A percentile compares a stretch with the other conserved stretches of the same genome.
These are phyloP conservation scores for Hippoglossus stenolepis DNA, from an alignment of 2,113 vertebrate genomes.

Conservation along the genomic window DNA sequence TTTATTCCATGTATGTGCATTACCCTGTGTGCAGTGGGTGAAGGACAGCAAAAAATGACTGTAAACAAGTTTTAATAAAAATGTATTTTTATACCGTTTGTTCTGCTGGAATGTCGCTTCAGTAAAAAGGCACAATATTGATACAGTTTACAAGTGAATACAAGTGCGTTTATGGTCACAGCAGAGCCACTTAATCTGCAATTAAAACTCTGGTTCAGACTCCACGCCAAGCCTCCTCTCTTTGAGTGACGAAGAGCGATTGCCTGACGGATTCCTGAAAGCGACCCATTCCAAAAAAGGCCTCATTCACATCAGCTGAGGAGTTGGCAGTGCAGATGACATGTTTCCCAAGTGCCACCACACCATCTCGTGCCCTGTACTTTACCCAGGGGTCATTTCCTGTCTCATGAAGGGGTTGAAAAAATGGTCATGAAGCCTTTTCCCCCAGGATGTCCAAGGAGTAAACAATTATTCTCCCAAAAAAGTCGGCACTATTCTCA, in stretches of 20 bases:
- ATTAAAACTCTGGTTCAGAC: slow-evolving; percentile 4
- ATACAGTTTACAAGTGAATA: not conserved
- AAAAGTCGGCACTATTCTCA: slow-evolving; percentile 91
- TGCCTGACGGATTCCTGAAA: slow-evolving; percentile 3
- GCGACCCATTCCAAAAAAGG: slow-evolving; percentile 67
- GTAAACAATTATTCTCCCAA: slow-evolving; percentile 93
- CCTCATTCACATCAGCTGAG: slow-evolving; percentile 44
- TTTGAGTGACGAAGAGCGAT: not conserved
- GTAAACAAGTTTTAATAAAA: slow-evolving; percentile 58
- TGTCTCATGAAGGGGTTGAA: slow-evolving; percentile 58
- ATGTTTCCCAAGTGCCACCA: slow-evolving; percentile 58
- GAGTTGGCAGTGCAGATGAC: slow-evolving; percentile 49
- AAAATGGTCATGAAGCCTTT: slow-evolving; percentile 65
- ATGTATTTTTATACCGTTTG: slow-evolving; percentile 51
- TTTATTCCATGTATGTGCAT: slow-evolving; percentile 46
- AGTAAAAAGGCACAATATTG: slow-evolving; percentile 39
- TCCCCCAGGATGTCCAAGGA: slow-evolving; percentile 90
- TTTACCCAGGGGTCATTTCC: slow-evolving; percentile 56
- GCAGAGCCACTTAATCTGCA: not conserved
- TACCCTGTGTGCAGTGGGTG: slow-evolving; percentile 5
- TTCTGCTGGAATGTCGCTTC: slow-evolving; percentile 19
- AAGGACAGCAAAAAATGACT: slow-evolving; percentile 15
- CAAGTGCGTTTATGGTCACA: not conserved
- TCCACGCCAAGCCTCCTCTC: not conserved
- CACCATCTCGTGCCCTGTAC: slow-evolving; percentile 40